These are phyloP conservation scores for Eretmochelys imbricata DNA, from an alignment of 2,113 vertebrate species.

Conservation along the genomic window DNA sequence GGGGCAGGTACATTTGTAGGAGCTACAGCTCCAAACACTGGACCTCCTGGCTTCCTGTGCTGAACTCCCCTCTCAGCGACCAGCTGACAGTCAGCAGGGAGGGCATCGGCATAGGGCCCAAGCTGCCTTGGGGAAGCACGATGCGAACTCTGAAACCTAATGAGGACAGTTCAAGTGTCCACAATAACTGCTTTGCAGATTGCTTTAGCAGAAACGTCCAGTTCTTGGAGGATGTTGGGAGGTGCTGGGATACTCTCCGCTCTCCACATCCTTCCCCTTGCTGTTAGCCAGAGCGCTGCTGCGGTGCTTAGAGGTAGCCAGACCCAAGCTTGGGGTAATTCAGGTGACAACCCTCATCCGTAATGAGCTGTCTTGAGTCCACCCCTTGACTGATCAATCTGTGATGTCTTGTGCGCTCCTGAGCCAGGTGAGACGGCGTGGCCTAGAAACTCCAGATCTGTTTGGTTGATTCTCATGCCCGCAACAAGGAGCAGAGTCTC, in stretches of 20 bases:
- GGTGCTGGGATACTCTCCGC: background rate
- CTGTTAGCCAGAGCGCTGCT: background rate
- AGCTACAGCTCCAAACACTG: background rate
- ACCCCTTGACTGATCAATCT: background rate
- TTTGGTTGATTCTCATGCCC: background rate
- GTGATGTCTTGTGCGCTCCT: background rate
- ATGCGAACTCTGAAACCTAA: no score
- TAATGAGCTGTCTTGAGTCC: background rate
- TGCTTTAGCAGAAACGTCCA: background rate
- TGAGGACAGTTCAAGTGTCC: background rate
- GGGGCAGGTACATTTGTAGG: background rate
- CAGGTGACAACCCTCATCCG: background rate
- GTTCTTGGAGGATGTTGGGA: background rate
- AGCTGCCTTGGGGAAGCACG: background rate
- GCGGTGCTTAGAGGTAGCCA: no score
- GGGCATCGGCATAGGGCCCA: background rate
- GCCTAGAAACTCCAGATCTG: background rate
- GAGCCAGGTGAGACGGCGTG: background rate
- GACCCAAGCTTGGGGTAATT: background rate
- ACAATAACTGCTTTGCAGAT: background rate
- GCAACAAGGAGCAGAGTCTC: background rate
- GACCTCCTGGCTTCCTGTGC: background rate
- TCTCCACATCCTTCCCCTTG: background rate
- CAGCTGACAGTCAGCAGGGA: background rate
- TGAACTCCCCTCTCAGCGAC: background rate